Base-by-base conservation (phyloP, 2,888 invertebrate genomes). In the Neoaliturus tenellus region DNA sequence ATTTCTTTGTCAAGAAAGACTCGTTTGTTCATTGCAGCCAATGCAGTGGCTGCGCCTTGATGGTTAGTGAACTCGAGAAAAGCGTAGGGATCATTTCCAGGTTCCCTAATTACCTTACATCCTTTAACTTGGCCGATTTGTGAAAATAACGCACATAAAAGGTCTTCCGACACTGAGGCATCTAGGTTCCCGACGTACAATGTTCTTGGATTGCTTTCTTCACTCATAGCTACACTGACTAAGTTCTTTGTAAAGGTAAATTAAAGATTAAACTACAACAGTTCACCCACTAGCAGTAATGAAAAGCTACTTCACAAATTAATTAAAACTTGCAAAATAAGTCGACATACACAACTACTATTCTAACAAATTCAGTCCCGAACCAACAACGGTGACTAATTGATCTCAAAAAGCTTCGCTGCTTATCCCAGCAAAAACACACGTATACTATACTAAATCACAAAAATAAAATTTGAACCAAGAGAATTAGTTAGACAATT, bases 1-100 rank as follows among this genome's bases (percentile, higher is more conserved):
- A 99, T 98, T 94, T 99, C 99, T 94, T 98, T 98, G 88, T 99
- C 98, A 90, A 99, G 94, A 92, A 99, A 98, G 90, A 95, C 93
- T 90, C 99, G 95, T 92, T 98, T 98, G 93, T 99, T 99, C 99
- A 99, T 99, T 91, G 99, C 98, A 92, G 98, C 97, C 91, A 99
- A 93, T 86, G 99, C 99, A 89, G 98, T 98, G 88, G 98, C 96
- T 89, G 99, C 99, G 90, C 97, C 96, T 91, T 96, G 95, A 92
- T 99, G 98, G 92, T 97, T 98, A 89, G 96, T 96, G 92, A 98
- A 99, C 93, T 99, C 99, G 89, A 99, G 97, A 92, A 99, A 99
- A 88, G 99, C 99, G 92, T 99, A 99, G 17, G 99, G 99, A 92
- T 99, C 99, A 91, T 98, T 98, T 89, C 98, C 98, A 85, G 98